phyloP scores from a whole-genome alignment of 2,113 vertebrate genomes.

The Eulemur rufifrons region DNA sequence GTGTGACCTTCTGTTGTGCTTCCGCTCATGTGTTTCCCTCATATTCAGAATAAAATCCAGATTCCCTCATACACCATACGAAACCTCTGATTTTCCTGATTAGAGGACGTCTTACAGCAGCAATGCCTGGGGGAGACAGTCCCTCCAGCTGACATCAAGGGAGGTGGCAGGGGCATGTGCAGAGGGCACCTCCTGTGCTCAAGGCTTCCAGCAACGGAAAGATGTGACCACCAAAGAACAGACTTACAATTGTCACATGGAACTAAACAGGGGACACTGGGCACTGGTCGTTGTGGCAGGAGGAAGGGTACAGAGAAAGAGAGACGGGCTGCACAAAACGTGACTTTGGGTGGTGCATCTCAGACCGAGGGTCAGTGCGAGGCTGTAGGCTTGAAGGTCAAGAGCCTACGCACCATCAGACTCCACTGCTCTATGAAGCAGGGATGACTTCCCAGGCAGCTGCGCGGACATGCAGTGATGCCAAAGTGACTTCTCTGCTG shows the following conservation, averaged over 20 bases:
- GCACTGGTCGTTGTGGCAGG: neutral
- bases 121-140: neutral
- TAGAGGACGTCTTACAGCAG: neutral
- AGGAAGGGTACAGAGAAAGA: neutral
- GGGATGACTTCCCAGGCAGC: neutral
- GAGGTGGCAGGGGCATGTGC: neutral
- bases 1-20: neutral
- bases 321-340: neutral
- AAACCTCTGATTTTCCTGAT: neutral
- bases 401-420: neutral
- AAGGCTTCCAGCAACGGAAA: neutral
- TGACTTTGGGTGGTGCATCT: rapidly evolving
- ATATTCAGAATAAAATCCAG: neutral
- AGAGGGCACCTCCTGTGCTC: neutral
- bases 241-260: neutral
- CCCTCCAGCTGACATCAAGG: neutral
- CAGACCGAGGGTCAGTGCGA: neutral
- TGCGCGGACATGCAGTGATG: rapidly evolving
- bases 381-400: neutral
- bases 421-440: neutral
- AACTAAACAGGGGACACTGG: neutral
- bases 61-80: neutral
- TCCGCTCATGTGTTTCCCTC: neutral
- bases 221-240: neutral
- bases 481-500: too few relatives aligned